These are phyloP conservation scores for Neodiprion virginianus DNA, from an alignment of 1,140 invertebrate genomes.

Conservation along the genomic window DNA sequence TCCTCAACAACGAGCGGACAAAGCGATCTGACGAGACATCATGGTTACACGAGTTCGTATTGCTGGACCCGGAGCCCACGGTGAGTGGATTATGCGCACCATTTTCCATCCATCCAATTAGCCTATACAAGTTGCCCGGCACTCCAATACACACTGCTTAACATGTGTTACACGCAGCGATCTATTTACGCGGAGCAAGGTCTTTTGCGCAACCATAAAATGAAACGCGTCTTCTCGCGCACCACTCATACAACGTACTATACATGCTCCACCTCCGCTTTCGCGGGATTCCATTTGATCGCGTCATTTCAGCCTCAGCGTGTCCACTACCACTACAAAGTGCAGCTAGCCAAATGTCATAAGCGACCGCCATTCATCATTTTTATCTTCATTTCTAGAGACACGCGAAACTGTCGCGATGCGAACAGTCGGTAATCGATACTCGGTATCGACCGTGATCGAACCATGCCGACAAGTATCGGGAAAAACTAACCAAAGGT, in stretches of 20 bases:
- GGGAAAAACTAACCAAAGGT: no score
- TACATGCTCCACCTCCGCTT: background rate
- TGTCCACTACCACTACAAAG: no score
- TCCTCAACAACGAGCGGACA: no score
- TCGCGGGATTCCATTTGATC: background rate
- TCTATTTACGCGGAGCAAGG: background rate
- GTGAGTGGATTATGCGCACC: background rate
- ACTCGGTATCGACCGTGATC: no score
- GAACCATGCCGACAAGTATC: no score
- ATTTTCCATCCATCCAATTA: slow-evolving; percentile 4
- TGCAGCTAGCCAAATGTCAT: no score
- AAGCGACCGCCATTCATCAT: no score
- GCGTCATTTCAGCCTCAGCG: background rate
- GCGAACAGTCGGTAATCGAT: no score
- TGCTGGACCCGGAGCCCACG: background rate
- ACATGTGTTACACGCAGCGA: background rate
- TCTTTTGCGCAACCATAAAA: background rate
- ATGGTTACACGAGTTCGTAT: no score
- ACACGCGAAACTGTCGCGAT: no score
- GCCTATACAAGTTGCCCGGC: background rate
- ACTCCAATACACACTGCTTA: background rate
- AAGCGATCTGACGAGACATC: no score
- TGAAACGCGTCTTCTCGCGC: background rate
- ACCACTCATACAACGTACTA: background rate
- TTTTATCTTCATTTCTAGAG: no score